Conservation (phyloP, 2,888 invertebrate genomes). For the Drosophila meridiana region DNA sequence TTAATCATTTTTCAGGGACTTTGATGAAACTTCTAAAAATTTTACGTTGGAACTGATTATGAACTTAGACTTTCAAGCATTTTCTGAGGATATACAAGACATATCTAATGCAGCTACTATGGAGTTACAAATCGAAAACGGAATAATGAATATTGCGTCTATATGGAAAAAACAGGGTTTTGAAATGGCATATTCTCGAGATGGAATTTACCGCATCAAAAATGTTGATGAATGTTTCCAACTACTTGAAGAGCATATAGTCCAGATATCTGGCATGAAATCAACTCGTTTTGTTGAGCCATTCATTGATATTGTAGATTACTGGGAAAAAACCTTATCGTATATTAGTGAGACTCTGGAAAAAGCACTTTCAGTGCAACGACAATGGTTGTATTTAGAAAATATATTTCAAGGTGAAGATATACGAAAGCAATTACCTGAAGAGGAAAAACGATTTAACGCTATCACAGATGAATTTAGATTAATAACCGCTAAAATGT, state of each 20-base stretch:
- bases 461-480: slow-evolving; percentile 90
- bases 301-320: slow-evolving; percentile 92
- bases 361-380: slow-evolving; percentile 91
- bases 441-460: slow-evolving; percentile 91
- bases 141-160: slow-evolving; percentile 89
- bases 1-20: slow-evolving; percentile 87
- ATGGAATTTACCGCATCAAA: slow-evolving; percentile 89
- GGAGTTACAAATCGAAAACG: slow-evolving; percentile 94
- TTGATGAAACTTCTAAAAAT: slow-evolving; percentile 91
- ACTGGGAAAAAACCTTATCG: slow-evolving; percentile 94
- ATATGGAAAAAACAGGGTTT: slow-evolving; percentile 90
- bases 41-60: slow-evolving; percentile 94
- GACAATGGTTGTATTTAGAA: slow-evolving; percentile 94
- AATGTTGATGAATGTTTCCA: slow-evolving; percentile 92
- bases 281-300: slow-evolving; percentile 94
- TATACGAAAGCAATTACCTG: slow-evolving; percentile 92
- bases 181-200: slow-evolving; percentile 90
- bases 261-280: slow-evolving; percentile 94
- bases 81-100: slow-evolving; percentile 92
- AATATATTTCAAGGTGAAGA: slow-evolving; percentile 95
- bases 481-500: slow-evolving; percentile 87
- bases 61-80: slow-evolving; percentile 92
- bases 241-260: slow-evolving; percentile 92
- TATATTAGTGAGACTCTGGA: slow-evolving; percentile 93
- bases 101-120: slow-evolving; percentile 95